Percentiles rank a stretch among this genome's conserved stretches.
phyloP scores from a whole-genome alignment of 2,888 invertebrate species.

The Stenodema calcarata region DNA sequence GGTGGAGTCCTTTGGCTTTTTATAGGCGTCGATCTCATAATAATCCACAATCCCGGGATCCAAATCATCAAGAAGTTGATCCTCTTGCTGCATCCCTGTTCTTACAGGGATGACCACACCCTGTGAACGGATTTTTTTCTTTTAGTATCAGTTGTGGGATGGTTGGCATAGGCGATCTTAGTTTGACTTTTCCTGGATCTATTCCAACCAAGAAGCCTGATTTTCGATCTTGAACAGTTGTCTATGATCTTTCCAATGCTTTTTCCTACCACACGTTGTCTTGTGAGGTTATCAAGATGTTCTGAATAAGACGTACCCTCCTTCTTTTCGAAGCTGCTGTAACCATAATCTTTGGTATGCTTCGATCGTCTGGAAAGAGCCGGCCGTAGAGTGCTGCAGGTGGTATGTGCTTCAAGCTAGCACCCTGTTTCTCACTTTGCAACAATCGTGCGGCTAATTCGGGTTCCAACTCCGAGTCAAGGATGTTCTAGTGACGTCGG shows the following conservation, averaged over 20 bases:
- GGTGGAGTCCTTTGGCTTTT: not conserved
- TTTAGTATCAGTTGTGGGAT: too few species aligned
- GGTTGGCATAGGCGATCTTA: too few species aligned
- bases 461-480: slow-evolving; percentile 15
- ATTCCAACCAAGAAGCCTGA: too few species aligned
- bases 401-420: slow-evolving; percentile 10
- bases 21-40: not conserved
- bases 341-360: not conserved
- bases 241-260: too few species aligned
- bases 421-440: slow-evolving; percentile 26
- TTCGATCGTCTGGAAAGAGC: slow-evolving; percentile 13
- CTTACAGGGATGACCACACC: slow-evolving; percentile 9
- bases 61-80: slow-evolving; percentile 13
- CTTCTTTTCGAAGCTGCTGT: slow-evolving; percentile 26
- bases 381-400: slow-evolving; percentile 29
- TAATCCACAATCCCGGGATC: slow-evolving; percentile 25
- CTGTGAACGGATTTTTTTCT: too few species aligned
- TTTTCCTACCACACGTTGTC: too few species aligned
- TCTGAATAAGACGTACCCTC: not conserved
- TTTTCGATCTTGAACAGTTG: too few species aligned
- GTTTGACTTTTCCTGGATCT: too few species aligned
- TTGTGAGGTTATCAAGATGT: too few species aligned
- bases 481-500: not conserved
- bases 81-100: not conserved
- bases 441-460: slow-evolving; percentile 24